A percentile compares a stretch with the other conserved stretches of the same genome.
phyloP scores from a whole-genome alignment of 2,797 vertebrate genomes.

The Sebastes reedi region DNA sequence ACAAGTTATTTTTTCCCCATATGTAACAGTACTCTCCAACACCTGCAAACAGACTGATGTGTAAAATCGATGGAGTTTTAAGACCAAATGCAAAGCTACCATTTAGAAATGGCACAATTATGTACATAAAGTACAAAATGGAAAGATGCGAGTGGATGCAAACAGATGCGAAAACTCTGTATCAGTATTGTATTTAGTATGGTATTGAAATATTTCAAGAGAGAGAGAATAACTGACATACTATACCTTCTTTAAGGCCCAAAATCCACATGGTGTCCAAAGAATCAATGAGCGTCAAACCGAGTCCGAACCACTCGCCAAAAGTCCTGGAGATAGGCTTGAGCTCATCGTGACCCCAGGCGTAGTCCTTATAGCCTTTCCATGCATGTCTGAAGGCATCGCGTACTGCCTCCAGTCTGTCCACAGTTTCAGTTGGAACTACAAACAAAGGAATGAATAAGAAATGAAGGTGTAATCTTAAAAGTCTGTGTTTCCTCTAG shows the following conservation, averaged over 20 bases:
- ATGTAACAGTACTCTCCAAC: background rate
- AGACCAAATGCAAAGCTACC: background rate
- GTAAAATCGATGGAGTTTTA: background rate
- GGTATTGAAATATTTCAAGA: background rate
- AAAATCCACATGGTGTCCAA: slow-evolving; percentile 99
- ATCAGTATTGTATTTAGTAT: background rate
- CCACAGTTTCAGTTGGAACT: slow-evolving; percentile 32
- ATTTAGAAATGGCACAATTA: background rate
- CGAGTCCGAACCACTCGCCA: slow-evolving; percentile 95
- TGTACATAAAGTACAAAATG: background rate
- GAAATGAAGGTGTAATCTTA: background rate
- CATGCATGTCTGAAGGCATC: slow-evolving; percentile 95
- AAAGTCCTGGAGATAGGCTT: slow-evolving; percentile 93
- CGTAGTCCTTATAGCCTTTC: slow-evolving; percentile 91
- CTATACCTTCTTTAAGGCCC: slow-evolving; percentile 90
- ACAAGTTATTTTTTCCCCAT: background rate
- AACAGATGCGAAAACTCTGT: background rate
- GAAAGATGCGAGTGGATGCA: background rate
- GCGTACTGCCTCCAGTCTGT: slow-evolving; percentile 85
- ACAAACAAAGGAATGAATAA: slow-evolving; percentile 14
- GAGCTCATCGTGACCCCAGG: slow-evolving; percentile 97
- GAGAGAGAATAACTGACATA: background rate
- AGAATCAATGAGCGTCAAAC: slow-evolving; percentile 92
- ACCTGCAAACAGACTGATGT: background rate
- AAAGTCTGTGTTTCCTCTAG: background rate